Evolutionary conservation across 2,113 vertebrate genomes (phyloP).

Genomic region (Stomatorhinus ivindoensis): DNA sequence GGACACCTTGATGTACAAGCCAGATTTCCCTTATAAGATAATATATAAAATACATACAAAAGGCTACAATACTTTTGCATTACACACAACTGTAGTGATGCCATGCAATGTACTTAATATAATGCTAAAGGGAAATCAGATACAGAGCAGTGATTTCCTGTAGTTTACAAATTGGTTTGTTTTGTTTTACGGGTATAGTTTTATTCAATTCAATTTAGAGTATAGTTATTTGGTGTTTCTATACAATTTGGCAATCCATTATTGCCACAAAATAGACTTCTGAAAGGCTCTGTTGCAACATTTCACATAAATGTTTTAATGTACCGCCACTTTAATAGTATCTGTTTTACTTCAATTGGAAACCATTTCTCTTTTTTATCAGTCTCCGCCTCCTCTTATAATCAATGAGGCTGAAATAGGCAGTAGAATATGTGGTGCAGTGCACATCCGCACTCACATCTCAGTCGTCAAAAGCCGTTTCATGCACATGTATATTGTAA

Average conservation of each 20-base stretch:
- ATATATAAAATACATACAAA: background rate
- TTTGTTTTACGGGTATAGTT: background rate
- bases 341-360: constrained; percentile 9
- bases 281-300: background rate
- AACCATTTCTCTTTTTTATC: constrained; percentile 1
- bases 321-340: background rate
- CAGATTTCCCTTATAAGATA: background rate
- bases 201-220: background rate
- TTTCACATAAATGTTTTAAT: background rate
- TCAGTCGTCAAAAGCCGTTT: constrained; percentile 2
- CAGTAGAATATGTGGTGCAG: constrained; percentile 22
- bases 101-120: background rate
- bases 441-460: constrained; percentile 21
- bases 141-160: background rate
- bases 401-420: constrained; percentile 26
- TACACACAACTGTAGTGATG: background rate
- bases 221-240: background rate
- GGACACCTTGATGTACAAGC: background rate
- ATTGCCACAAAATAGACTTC: background rate
- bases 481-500: constrained; percentile 7
- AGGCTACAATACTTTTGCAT: background rate
- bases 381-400: constrained; percentile 14
- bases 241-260: background rate
- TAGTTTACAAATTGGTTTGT: background rate
- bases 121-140: background rate